Evolutionary conservation across 2,113 vertebrate species (phyloP), one percentile per base, ranked within the genome.

Genomic region (Stegostoma tigrinum): DNA sequence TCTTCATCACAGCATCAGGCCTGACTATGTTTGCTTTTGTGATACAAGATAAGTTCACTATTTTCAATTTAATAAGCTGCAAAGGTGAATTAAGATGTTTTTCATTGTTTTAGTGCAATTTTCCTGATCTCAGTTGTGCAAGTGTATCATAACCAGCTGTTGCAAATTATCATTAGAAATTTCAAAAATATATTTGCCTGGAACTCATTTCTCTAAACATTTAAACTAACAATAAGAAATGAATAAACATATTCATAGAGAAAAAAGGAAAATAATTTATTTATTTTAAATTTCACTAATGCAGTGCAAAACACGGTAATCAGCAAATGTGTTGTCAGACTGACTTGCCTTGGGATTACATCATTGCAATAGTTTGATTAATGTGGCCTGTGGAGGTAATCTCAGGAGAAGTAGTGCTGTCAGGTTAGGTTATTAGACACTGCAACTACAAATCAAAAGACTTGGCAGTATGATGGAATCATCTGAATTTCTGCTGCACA

Each of bases 291-390:
- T 55, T 90, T 48, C 5, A 3, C 87, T 61, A 3, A 61, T 90
- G 24, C 24, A 12, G 42, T n/a, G 87, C 30, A 5, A 24, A 34
- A 55, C 12, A 61, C 14, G 24, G 8, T 8, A 27, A 61, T 61
- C 21, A 67, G 64, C 34, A 67, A 45, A 23, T 70, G 45, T 21
- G 12, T 61, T 14, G 14, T 90, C 34, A n/a, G 55, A n/a, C 30
- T 12, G 6, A 61, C 87, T 68, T 42, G 66, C n/a, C 52, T 30
- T 52, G 55, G 8, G 48, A 61, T 90, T 90, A 61, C 34, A 15
- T 52, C 48, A 61, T 45, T 70, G 23, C 93, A 68, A 70, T 70
- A 38, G 64, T 94, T 94, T 94, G 93, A 94, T 94, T 45, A 68
- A 94, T 94, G 19, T 48, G 17, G 70, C 34, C 38, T 45, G n/a